phyloP scores from a whole-genome alignment of 2,888 invertebrate genomes.

The Atethmia centrago region DNA sequence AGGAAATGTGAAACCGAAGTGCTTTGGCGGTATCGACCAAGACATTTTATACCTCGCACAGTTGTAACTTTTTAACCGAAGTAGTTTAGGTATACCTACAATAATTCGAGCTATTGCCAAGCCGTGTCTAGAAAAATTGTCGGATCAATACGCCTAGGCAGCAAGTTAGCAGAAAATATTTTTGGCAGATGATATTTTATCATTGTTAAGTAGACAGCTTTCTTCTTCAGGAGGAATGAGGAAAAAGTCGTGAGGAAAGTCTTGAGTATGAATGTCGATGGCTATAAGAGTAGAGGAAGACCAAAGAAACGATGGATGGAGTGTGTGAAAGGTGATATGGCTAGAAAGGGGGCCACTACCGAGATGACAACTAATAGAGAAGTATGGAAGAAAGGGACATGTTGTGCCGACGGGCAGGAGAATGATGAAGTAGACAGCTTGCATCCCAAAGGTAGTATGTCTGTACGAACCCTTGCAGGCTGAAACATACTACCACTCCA shows the following conservation, averaged over 20 bases:
- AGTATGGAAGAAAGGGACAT: too few relatives aligned
- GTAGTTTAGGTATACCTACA: neutral
- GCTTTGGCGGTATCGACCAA: slow-evolving; percentile 34
- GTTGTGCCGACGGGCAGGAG: too few relatives aligned
- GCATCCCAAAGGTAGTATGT: neutral
- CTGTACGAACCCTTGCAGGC: neutral
- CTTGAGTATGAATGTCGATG: too few relatives aligned
- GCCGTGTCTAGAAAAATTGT: neutral
- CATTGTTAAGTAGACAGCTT: neutral
- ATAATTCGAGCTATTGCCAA: slow-evolving; percentile 13
- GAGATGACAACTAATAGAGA: too few relatives aligned
- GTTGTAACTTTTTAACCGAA: slow-evolving; percentile 32
- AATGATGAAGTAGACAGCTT: neutral
- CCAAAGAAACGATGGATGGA: too few relatives aligned
- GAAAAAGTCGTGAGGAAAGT: too few relatives aligned
- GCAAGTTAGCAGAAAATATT: neutral
- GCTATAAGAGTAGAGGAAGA: too few relatives aligned
- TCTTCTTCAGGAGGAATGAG: too few relatives aligned
- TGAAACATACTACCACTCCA: too few relatives aligned
- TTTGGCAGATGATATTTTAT: neutral
- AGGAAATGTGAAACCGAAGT: slow-evolving; percentile 28
- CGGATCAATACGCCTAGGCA: slow-evolving; percentile 13
- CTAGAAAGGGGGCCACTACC: too few relatives aligned
- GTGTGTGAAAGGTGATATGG: too few relatives aligned
- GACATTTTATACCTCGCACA: slow-evolving; percentile 28